Percentiles rank a stretch among this genome's conserved stretches.
phyloP scores from a whole-genome alignment of 2,113 vertebrate species.

The Gorilla gorilla region DNA sequence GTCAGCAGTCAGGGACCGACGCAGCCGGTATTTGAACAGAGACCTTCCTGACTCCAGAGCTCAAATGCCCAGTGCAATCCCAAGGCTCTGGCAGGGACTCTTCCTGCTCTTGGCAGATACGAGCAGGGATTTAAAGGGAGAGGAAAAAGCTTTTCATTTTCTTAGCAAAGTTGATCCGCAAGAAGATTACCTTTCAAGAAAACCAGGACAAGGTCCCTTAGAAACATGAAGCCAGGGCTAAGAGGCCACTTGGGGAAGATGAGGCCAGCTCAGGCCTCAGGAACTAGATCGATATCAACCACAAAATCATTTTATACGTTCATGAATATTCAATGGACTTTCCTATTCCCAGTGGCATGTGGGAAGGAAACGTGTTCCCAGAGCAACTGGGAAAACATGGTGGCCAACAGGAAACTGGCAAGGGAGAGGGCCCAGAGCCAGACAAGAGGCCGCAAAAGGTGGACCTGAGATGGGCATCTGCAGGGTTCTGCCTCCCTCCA shows the following conservation, averaged over 20 bases:
- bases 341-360: not conserved
- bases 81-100: not conserved
- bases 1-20: not conserved
- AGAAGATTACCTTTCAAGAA: constrained; percentile 18
- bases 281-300: not conserved
- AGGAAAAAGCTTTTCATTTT: not conserved
- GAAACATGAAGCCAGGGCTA: not conserved
- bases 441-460: not conserved
- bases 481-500: not conserved
- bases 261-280: not conserved
- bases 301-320: not conserved
- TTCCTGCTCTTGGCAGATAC: not conserved
- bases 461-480: accelerated
- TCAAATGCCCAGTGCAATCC: not conserved
- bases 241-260: not conserved
- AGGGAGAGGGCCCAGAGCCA: not conserved
- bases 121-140: not conserved
- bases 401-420: not conserved
- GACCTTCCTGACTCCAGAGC: not conserved
- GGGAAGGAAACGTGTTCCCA: not conserved
- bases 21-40: not conserved
- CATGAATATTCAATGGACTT: not conserved
- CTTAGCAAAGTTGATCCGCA: not conserved
- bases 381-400: not conserved
- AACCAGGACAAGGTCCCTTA: not conserved